phyloP scores from a whole-genome alignment of 1,140 invertebrate species.

The Zaprionus taronus region DNA sequence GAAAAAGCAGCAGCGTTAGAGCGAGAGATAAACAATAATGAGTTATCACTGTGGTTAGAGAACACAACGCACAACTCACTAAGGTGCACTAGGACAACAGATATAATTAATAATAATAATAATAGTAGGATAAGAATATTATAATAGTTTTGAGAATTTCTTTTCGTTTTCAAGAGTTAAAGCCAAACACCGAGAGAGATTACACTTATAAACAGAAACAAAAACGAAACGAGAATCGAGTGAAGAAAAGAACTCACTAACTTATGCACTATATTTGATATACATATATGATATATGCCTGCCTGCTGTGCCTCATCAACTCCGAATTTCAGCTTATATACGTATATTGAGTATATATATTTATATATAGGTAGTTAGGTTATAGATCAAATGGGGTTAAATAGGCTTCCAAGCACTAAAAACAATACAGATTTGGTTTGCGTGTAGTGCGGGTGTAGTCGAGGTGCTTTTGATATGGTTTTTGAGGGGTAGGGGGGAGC shows the following conservation, averaged over 20 bases:
- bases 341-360: conserved; percentile 21
- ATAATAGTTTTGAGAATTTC: conserved; percentile 12
- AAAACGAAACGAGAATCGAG: conserved; percentile 34
- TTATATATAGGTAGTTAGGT: conserved; percentile 19
- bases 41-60: conserved; percentile 21
- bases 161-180: conserved; percentile 27
- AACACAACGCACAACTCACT: conserved; percentile 18
- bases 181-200: conserved; percentile 68
- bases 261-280: conserved; percentile 33
- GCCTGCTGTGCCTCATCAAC: conserved; percentile 63
- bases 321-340: conserved; percentile 76
- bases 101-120: background rate
- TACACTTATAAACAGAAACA: conserved; percentile 43
- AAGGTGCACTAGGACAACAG: conserved; percentile 46
- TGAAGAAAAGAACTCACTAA: conserved; percentile 47
- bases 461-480: conserved; percentile 19
- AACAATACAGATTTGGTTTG: conserved; percentile 17
- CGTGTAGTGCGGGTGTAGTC: conserved; percentile 24
- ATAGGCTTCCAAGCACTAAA: conserved; percentile 31
- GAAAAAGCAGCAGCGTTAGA: conserved; percentile 48
- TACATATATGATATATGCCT: background rate
- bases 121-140: conserved; percentile 8
- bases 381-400: conserved; percentile 29
- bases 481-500: conserved; percentile 1
- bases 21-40: conserved; percentile 33